Conservation (phyloP, 2,888 invertebrate species). For the Drosophila anomalata region DNA sequence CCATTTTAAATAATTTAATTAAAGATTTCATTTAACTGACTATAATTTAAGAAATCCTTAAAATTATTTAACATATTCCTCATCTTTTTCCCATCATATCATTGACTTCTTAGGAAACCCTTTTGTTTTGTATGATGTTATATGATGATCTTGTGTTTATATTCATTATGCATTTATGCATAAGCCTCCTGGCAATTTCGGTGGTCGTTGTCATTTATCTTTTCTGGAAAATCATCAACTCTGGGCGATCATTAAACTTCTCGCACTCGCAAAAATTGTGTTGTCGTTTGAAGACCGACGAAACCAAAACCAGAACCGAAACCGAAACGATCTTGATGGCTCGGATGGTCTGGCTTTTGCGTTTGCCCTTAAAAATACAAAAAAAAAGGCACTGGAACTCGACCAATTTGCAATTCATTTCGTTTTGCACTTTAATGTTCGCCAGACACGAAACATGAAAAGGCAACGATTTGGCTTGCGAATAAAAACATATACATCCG, state of each 20-base stretch:
- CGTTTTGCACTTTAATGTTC: conserved; percentile 58
- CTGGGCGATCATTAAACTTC: conserved; percentile 61
- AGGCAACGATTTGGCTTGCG: conserved; percentile 43
- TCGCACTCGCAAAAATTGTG: conserved; percentile 32
- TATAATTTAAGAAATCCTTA: background rate
- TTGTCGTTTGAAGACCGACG: conserved; percentile 18
- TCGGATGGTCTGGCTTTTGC: conserved; percentile 16
- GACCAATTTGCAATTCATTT: conserved; percentile 63
- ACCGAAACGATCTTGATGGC: conserved; percentile 47
- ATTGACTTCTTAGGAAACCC: background rate
- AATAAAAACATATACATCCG: conserved; percentile 29
- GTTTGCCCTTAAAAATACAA: conserved; percentile 1
- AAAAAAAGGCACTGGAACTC: conserved; percentile 45
- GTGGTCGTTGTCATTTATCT: conserved; percentile 70
- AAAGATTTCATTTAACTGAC: too few relatives aligned
- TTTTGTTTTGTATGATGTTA: background rate
- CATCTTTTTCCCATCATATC: background rate
- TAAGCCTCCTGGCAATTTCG: conserved; percentile 55
- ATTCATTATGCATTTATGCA: conserved; percentile 44
- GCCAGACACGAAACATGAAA: conserved; percentile 61
- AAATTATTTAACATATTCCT: background rate
- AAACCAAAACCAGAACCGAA: conserved; percentile 14
- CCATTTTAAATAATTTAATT: too few relatives aligned
- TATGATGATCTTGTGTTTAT: conserved; percentile 4
- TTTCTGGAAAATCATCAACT: conserved; percentile 69